Percentiles rank a stretch among this genome's conserved stretches.
These are phyloP conservation scores for Dioctria rufipes DNA, from an alignment of 2,888 invertebrate genomes.

Conservation along the genomic window DNA sequence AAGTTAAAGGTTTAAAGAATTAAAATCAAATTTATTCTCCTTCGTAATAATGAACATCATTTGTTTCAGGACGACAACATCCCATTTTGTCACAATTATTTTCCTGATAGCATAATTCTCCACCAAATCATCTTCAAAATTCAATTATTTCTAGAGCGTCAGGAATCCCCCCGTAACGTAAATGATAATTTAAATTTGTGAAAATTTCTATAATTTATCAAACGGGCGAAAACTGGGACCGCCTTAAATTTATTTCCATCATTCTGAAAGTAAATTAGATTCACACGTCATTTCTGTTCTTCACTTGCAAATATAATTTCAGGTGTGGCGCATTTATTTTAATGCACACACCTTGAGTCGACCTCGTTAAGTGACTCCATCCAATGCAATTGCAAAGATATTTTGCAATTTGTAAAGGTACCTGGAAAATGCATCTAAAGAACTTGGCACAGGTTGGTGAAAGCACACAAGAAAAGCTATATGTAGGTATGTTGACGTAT, in stretches of 20 bases:
- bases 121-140: not conserved
- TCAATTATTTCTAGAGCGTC: not conserved
- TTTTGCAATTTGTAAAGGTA: constrained; percentile 36
- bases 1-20: too few species aligned
- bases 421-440: constrained; percentile 21
- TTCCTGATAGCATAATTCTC: not conserved
- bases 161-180: too few species aligned
- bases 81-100: not conserved
- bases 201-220: not conserved
- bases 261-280: constrained; percentile 8
- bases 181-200: not conserved
- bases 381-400: constrained; percentile 13
- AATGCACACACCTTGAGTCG: constrained; percentile 5
- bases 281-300: constrained; percentile 22
- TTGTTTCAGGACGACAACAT: too few species aligned
- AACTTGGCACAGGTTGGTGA: constrained; percentile 14
- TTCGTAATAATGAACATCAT: too few species aligned
- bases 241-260: constrained; percentile 16
- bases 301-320: not conserved
- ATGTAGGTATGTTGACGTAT: not conserved
- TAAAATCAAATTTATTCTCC: too few species aligned
- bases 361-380: constrained; percentile 43
- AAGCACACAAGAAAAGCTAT: not conserved
- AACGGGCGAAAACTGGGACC: not conserved
- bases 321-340: constrained; percentile 4